A percentile compares a stretch with the other conserved stretches of the same genome.
phyloP scores from a whole-genome alignment of 1,140 invertebrate genomes.

The Portunus trituberculatus region DNA sequence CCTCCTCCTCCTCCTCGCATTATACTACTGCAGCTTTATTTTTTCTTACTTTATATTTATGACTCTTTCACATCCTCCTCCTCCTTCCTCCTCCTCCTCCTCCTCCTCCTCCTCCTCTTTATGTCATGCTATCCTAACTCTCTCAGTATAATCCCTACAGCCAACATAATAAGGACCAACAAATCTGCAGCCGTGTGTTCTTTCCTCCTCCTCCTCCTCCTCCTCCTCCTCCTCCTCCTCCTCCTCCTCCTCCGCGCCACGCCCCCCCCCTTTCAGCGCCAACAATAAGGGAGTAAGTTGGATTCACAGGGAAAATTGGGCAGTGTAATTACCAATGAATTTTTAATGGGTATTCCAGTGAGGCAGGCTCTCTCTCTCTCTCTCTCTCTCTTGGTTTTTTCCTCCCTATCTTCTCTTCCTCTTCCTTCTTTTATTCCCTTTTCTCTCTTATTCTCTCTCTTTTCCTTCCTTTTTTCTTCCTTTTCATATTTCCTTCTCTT shows the following conservation, averaged over 20 bases:
- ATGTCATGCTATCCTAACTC: background rate
- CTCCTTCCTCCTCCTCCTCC: slow-evolving; percentile 7
- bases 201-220: slow-evolving; percentile 12
- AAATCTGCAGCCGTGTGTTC: background rate
- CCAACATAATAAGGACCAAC: background rate
- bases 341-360: slow-evolving; percentile 38
- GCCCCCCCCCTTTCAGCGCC: background rate
- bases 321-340: slow-evolving; percentile 48
- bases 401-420: background rate
- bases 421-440: background rate
- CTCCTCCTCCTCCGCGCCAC: background rate
- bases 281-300: background rate
- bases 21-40: no score
- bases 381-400: no score
- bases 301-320: slow-evolving; percentile 11
- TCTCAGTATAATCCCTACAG: background rate
- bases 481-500: no score
- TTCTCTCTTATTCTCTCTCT: background rate
- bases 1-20: no score
- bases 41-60: background rate
- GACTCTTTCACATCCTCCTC: background rate
- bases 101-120: background rate
- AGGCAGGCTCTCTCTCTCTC: background rate
- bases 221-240: background rate
- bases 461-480: background rate